These are phyloP conservation scores for Caenorhabditis inopinata DNA, from an alignment of 1,140 invertebrate genomes.

Conservation along the genomic window DNA sequence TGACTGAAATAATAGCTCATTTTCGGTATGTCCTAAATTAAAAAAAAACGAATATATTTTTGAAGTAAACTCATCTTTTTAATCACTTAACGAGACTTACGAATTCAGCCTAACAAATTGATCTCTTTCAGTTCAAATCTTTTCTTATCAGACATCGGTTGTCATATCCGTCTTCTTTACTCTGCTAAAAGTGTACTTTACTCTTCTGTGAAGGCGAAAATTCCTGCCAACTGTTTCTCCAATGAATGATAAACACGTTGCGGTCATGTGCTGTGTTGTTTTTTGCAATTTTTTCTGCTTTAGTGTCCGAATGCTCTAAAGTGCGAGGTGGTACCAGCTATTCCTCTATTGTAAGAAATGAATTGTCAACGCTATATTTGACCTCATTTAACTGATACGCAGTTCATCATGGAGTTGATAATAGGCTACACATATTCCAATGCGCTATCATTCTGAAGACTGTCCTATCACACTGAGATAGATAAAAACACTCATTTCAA, in stretches of 20 bases:
- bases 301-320: background rate
- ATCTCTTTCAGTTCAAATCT: slow-evolving; percentile 1
- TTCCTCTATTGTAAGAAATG: background rate
- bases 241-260: slow-evolving; percentile 17
- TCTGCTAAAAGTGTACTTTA: background rate
- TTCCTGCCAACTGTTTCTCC: slow-evolving; percentile 4
- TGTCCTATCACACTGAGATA: background rate
- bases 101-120: too few species aligned
- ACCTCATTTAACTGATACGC: background rate
- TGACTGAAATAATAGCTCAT: too few species aligned
- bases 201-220: background rate
- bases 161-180: background rate
- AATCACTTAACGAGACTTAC: background rate
- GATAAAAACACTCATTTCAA: background rate
- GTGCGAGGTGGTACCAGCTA: background rate
- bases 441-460: background rate
- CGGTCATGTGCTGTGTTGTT: slow-evolving; percentile 19
- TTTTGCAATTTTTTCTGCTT: background rate
- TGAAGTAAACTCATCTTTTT: background rate
- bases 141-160: background rate
- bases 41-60: background rate
- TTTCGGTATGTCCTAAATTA: too few species aligned
- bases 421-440: background rate
- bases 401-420: background rate
- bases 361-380: background rate